Conservation (phyloP, 2,113 vertebrate species). For the Dicrurus megarhynchus region DNA sequence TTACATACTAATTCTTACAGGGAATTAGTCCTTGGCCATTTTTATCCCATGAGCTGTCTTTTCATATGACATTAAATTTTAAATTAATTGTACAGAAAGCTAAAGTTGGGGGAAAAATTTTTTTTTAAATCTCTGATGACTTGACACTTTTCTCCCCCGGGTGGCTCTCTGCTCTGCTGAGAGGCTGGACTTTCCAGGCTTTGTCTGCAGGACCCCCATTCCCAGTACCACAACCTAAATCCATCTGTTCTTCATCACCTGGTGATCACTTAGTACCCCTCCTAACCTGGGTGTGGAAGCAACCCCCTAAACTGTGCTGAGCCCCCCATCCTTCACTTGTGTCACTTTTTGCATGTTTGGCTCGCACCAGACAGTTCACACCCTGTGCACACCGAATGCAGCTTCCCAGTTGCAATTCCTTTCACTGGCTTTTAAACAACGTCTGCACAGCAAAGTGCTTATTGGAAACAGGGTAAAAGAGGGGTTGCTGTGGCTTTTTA, state of each 20-base stretch:
- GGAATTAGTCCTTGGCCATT: not conserved
- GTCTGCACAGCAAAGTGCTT: not conserved
- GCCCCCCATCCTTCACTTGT: not conserved
- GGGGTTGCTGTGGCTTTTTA: not conserved
- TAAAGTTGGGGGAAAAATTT: not conserved
- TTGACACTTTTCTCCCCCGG: not conserved
- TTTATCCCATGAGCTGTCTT: not conserved
- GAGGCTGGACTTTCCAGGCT: not conserved
- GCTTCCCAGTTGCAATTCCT: rapidly evolving
- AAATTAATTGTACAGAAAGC: not conserved
- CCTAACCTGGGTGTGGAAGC: not conserved
- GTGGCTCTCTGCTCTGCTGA: not conserved
- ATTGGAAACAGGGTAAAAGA: not conserved
- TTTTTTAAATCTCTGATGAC: not conserved
- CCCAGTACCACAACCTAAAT: not conserved
- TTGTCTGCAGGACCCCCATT: not conserved
- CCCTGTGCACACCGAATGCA: rapidly evolving
- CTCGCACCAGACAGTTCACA: not conserved
- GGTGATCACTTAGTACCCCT: no score
- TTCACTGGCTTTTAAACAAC: rapidly evolving
- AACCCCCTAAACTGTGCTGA: not conserved
- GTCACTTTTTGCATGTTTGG: not conserved
- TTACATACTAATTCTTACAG: not conserved
- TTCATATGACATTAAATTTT: not conserved
- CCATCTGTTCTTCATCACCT: not conserved